Evolutionary conservation across 1,140 invertebrate genomes (phyloP).

Genomic region (Chironomus striatipennis): DNA sequence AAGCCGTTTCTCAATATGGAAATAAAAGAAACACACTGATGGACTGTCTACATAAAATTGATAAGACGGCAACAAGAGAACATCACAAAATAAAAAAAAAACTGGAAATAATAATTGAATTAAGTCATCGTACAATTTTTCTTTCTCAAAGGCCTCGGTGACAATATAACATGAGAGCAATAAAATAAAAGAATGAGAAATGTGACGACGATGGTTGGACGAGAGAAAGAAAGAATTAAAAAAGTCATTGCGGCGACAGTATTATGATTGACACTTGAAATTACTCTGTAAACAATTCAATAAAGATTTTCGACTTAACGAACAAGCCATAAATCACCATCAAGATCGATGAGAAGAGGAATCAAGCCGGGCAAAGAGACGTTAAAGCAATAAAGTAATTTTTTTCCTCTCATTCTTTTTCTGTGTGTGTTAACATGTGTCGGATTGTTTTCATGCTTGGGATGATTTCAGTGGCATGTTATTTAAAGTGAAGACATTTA

Average conservation of each 20-base stretch:
- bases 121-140: too few species aligned
- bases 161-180: not conserved
- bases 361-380: too few species aligned
- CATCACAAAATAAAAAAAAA: too few species aligned
- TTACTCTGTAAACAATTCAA: slow-evolving; percentile 23
- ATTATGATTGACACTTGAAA: slow-evolving; percentile 21
- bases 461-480: slow-evolving; percentile 7
- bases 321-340: slow-evolving; percentile 22
- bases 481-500: not conserved
- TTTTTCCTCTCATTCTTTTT: too few species aligned
- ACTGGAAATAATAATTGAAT: too few species aligned
- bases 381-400: too few species aligned
- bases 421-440: not conserved
- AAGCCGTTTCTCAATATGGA: too few species aligned
- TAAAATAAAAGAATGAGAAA: not conserved
- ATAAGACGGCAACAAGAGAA: too few species aligned
- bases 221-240: not conserved
- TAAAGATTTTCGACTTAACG: slow-evolving; percentile 14
- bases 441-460: not conserved
- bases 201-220: not conserved
- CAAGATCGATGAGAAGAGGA: slow-evolving; percentile 6
- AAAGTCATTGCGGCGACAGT: not conserved
- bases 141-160: too few species aligned
- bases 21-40: too few species aligned
- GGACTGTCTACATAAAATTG: too few species aligned